Conservation (phyloP, 1,140 invertebrate genomes). For the Drosophila takahashii region DNA sequence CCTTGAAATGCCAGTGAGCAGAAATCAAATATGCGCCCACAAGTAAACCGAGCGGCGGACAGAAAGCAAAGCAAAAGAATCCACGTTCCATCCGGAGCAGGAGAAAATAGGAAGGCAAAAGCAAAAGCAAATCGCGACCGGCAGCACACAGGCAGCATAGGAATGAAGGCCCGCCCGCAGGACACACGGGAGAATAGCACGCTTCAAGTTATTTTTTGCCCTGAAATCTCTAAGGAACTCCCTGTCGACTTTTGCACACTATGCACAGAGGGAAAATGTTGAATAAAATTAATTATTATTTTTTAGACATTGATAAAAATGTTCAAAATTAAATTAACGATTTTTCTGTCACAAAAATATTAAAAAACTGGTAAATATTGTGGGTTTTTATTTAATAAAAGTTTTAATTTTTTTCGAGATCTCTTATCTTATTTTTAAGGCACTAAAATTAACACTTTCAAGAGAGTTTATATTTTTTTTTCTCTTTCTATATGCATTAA, state of each 20-base stretch:
- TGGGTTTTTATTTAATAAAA: too few relatives aligned
- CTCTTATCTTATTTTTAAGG: too few relatives aligned
- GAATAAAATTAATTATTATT: background rate
- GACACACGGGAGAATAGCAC: conserved; percentile 41
- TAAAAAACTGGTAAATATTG: background rate
- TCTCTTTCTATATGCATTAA: background rate
- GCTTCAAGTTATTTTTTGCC: conserved; percentile 68
- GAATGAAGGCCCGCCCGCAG: conserved; percentile 59
- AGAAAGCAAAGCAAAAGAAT: conserved; percentile 53
- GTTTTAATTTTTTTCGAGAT: too few relatives aligned
- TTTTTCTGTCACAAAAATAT: too few relatives aligned
- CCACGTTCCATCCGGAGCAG: conserved; percentile 30
- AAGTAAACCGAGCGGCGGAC: conserved; percentile 53
- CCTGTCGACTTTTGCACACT: conserved; percentile 49
- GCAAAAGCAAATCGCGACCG: conserved; percentile 61
- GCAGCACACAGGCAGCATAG: conserved; percentile 71
- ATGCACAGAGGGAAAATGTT: conserved; percentile 7
- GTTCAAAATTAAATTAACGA: too few relatives aligned
- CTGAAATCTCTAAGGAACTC: conserved; percentile 67
- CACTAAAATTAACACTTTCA: too few relatives aligned
- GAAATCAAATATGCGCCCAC: conserved; percentile 73
- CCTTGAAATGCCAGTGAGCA: conserved; percentile 37
- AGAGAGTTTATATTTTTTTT: background rate
- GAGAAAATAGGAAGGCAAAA: conserved; percentile 7
- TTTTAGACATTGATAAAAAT: too few relatives aligned